Evolutionary conservation across 2,888 invertebrate genomes (phyloP), one percentile per base, ranked within the genome.

Genomic region (Venustoraphidia nigricollis): DNA sequence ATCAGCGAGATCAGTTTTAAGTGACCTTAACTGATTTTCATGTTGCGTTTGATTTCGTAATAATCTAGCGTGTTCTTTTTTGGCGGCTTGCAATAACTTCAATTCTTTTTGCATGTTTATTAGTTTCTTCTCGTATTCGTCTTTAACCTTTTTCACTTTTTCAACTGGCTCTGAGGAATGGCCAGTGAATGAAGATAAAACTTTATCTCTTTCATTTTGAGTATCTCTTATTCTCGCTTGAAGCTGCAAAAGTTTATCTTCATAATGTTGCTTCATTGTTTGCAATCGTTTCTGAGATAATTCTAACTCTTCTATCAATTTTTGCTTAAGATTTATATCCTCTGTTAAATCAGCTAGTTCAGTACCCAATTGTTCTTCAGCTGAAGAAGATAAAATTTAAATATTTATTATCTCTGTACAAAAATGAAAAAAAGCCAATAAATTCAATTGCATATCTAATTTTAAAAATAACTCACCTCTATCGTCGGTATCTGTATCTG

Each of bases 241-340:
- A 36, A 96, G 68, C 51, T 87, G 85, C 53, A 79, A 73, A 10
- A 96, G 72, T 59, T 96, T 88, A 51, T 90, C 88, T 66, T 97
- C 96, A 67, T 96, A 97, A 62, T 95, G 92, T 53, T 81, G 78
- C 50, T 85, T 77, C 75, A 96, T 80, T 0, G 85, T 78, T 46
- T 88, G 82, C 62, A 96, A 74, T 44, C 92, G 72, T 47, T 86
- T 76, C 62, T 96, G 93, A 0, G 90, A 90, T 49, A 83, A 69
- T 64, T 97, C 96, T 54, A 97, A 66, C 60, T 96, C 93, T 59
- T 93, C 92, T 53, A 98, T 94, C 41, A 97, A 72, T 49, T 90
- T 84, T 56, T 94, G 88, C 64, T 97, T 97, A 48, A 94, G 86
- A 61, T 89, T 89, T 54, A 97, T 96, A 66, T 96, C 93, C 43